These are phyloP conservation scores for Epinephelus moara DNA, from an alignment of 2,113 vertebrate genomes.

Conservation along the genomic window DNA sequence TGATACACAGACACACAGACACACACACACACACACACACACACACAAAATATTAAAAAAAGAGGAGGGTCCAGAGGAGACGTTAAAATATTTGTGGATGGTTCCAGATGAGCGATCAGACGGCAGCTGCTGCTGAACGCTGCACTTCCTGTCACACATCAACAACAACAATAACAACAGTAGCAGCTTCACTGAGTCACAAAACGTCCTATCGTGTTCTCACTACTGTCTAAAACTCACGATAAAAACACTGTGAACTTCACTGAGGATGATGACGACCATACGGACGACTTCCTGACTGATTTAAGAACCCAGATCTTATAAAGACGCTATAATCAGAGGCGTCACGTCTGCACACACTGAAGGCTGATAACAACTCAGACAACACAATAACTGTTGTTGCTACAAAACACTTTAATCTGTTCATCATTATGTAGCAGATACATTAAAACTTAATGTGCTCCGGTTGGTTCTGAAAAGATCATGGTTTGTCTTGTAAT, in stretches of 20 bases:
- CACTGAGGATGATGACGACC: neutral
- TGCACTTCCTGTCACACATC: neutral
- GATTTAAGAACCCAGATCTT: neutral
- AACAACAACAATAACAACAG: neutral
- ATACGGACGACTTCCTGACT: neutral
- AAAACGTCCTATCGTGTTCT: neutral
- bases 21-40: neutral
- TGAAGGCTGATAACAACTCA: neutral
- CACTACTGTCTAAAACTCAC: neutral
- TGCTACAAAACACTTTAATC: too few relatives aligned
- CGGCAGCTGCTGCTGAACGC: constrained; percentile 29
- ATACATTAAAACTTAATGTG: too few relatives aligned
- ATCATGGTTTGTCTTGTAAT: too few relatives aligned
- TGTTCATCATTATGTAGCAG: too few relatives aligned
- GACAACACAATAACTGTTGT: too few relatives aligned
- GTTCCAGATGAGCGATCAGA: constrained; percentile 22
- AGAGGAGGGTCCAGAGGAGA: constrained; percentile 4
- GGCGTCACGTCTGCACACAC: neutral
- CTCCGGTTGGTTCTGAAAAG: too few relatives aligned
- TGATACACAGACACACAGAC: constrained; percentile 7
- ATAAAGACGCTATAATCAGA: too few relatives aligned
- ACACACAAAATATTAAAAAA: neutral
- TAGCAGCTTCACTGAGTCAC: neutral
- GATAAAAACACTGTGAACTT: neutral
- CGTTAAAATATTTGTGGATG: constrained; percentile 10